Conservation (phyloP, 2,113 vertebrate species). For the Alligator sinensis region DNA sequence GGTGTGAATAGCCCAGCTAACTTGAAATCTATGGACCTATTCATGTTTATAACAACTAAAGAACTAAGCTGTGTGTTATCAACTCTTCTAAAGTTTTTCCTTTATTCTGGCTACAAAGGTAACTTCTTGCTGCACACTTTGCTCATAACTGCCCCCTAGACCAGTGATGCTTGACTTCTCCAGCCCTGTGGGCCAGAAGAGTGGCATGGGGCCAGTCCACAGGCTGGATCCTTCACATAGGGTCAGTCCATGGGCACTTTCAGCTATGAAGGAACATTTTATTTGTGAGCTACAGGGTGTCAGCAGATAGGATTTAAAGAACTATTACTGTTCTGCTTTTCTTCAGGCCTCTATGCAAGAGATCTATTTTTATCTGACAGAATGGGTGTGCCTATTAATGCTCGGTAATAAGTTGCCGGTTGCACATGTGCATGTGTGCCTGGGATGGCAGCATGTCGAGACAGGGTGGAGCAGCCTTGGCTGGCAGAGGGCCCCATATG, state of each 20-base stretch:
- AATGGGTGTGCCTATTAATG: too few relatives aligned
- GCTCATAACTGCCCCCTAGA: neutral
- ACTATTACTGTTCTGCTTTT: neutral
- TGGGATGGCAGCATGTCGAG: too few relatives aligned
- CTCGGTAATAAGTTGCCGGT: too few relatives aligned
- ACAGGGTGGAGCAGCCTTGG: too few relatives aligned
- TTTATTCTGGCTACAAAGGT: neutral
- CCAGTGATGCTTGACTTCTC: neutral
- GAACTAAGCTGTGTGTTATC: neutral
- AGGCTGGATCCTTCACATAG: too few relatives aligned
- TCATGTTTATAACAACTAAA: neutral
- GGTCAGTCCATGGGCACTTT: too few relatives aligned
- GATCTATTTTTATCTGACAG: neutral
- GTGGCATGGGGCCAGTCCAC: too few relatives aligned
- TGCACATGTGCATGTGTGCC: too few relatives aligned
- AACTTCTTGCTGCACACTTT: neutral
- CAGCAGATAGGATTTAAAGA: neutral
- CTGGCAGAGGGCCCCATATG: too few relatives aligned
- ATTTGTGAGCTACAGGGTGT: neutral
- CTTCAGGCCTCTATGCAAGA: neutral
- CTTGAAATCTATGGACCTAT: neutral
- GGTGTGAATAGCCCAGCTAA: neutral
- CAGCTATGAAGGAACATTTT: neutral
- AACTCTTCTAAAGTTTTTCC: accelerated
- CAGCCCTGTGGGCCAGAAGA: neutral